Evolutionary conservation across 2,888 invertebrate genomes (phyloP), one percentile per base, ranked within the genome.

Genomic region (Lochmaea capreae): DNA sequence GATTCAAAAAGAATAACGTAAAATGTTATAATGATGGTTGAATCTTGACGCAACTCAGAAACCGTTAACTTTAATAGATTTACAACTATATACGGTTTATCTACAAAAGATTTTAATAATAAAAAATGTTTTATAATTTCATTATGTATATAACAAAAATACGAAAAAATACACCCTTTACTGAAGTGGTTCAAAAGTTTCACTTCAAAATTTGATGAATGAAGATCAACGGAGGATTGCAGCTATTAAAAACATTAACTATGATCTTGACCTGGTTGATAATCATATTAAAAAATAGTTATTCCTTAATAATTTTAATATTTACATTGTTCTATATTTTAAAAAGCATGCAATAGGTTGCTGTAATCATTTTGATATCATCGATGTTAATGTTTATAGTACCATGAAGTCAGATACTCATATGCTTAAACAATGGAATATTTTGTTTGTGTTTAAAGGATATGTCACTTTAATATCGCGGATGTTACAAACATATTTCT

Each of bases 331-430:
- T n/a, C 61, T 14, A 61, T 14, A 61, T 61, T 61, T n/a, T 33
- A 12, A 61, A 61, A n/a, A 61, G 14, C 26, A 33, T 61, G 61
- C n/a, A 61, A 61, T 61, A 61, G 3, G 16, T 61, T 61, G 39
- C 39, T 16, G 61, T 61, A 61, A 61, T 61, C 61, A 61, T 61
- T 61, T 39, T 61, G 61, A 61, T 61, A 61, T 61, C n/a, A 61
- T 61, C 61, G 61, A 61, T 39, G 61, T 39, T 39, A n/a, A 61
- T 61, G 61, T 39, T 33, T 16, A 61, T 39, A 61, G 14, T 39
- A 61, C 61, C 61, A 39, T 61, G 61, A 61, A 61, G 39, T 61
- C 22, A 18, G 57, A 4, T 57, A 57, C 57, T 57, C 61, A 61
- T 61, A 61, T 61, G 61, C 8, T 10, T 1, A 61, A 14, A 61